Conservation (phyloP, 2,888 invertebrate species). For the Drosophila colorata region DNA sequence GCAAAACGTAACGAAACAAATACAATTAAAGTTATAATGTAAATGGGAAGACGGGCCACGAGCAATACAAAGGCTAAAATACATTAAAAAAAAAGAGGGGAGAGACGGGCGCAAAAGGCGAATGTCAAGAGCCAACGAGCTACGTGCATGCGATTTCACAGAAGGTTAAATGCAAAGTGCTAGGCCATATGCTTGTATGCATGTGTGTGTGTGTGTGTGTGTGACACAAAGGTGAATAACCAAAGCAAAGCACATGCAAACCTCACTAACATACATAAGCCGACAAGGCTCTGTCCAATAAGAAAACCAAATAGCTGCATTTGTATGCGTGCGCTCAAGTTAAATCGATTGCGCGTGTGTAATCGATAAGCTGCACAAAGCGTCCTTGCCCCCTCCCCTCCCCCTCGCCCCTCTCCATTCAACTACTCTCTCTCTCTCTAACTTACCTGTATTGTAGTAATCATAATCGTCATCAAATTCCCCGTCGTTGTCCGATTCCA, state of each 20-base stretch:
- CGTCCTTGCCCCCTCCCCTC: constrained; percentile 29
- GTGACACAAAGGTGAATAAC: constrained; percentile 70
- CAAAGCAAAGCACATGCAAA: constrained; percentile 63
- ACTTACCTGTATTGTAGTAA: constrained; percentile 89
- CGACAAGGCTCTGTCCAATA: constrained; percentile 26
- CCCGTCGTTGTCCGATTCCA: constrained; percentile 93
- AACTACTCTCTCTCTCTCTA: not conserved
- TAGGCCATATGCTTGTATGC: constrained; percentile 12
- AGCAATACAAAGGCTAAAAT: constrained; percentile 31
- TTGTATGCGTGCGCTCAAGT: constrained; percentile 26
- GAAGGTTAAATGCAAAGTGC: constrained; percentile 64
- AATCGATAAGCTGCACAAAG: constrained; percentile 54
- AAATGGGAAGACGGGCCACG: constrained; percentile 18
- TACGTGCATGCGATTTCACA: constrained; percentile 41
- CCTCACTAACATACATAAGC: constrained; percentile 14
- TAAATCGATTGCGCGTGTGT: constrained; percentile 57
- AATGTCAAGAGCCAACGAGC: constrained; percentile 69
- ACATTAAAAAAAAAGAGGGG: constrained; percentile 6
- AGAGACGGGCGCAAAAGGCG: constrained; percentile 44
- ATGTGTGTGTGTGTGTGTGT: constrained; percentile 18
- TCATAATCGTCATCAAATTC: constrained; percentile 89
- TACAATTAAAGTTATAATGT: constrained; percentile 32
- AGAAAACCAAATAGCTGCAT: constrained; percentile 24
- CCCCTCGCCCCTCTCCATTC: too few species aligned
- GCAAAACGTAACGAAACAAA: constrained; percentile 42